These are phyloP conservation scores for Polydrusus tereticollis DNA, from an alignment of 2,888 invertebrate species.

Conservation along the genomic window DNA sequence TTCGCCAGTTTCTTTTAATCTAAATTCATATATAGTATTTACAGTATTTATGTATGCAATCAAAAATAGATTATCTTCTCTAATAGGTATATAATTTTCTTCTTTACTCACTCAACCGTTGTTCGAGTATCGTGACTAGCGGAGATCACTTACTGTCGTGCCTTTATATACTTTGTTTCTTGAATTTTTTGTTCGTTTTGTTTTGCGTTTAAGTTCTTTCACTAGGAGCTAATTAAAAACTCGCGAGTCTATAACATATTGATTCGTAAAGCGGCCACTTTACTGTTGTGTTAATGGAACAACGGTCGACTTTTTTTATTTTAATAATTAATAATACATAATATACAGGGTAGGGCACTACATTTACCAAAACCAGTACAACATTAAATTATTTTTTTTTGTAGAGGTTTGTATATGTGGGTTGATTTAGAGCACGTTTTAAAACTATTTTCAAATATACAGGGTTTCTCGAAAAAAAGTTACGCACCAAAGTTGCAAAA, in stretches of 20 bases:
- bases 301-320: conserved; percentile 9
- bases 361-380: too few relatives aligned
- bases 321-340: conserved; percentile 2
- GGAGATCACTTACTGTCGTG: conserved; percentile 38
- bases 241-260: conserved; percentile 22
- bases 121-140: conserved; percentile 41
- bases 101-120: conserved; percentile 45
- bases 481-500: too few relatives aligned
- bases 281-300: conserved; percentile 19
- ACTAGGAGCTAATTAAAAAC: conserved; percentile 33
- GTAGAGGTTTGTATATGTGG: too few relatives aligned
- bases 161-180: conserved; percentile 35
- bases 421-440: too few relatives aligned
- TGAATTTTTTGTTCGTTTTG: not conserved
- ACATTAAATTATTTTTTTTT: too few relatives aligned
- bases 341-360: too few relatives aligned
- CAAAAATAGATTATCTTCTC: conserved; percentile 41
- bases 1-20: too few relatives aligned
- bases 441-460: too few relatives aligned
- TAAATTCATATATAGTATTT: not conserved
- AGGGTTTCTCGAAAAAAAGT: too few relatives aligned
- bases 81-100: conserved; percentile 44
- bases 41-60: conserved; percentile 27
- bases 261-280: conserved; percentile 3
- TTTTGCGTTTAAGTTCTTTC: conserved; percentile 34